Percentiles rank a stretch among this genome's conserved stretches.
Conservation (phyloP, 1,140 invertebrate genomes). For the Octopus bimaculoides region DNA sequence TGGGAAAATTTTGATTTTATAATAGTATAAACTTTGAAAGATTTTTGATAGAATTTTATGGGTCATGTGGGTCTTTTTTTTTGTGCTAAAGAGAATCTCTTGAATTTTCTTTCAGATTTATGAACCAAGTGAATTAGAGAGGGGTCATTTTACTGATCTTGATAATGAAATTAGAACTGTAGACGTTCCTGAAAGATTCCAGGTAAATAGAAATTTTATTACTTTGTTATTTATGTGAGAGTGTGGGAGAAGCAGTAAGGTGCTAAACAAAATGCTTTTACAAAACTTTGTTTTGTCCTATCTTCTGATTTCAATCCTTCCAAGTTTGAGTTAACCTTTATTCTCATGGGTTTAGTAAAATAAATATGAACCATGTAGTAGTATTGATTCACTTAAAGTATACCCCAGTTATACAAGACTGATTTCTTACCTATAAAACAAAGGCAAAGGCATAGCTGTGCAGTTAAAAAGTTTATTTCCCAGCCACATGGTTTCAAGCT, state of each 20-base stretch:
- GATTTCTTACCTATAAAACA: too few species aligned
- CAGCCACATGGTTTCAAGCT: too few species aligned
- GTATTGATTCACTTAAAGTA: too few species aligned
- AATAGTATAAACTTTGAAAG: background rate
- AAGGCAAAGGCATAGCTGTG: too few species aligned
- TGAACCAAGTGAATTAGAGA: conserved; percentile 94
- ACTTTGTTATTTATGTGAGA: background rate
- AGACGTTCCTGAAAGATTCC: conserved; percentile 61
- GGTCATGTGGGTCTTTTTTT: background rate
- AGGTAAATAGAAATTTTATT: conserved; percentile 28
- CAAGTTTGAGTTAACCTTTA: background rate
- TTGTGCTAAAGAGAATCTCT: too few species aligned
- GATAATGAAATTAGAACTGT: conserved; percentile 77
- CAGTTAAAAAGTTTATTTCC: too few species aligned
- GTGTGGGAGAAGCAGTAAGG: too few species aligned
- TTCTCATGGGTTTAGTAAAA: background rate
- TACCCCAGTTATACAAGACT: too few species aligned
- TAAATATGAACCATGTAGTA: too few species aligned
- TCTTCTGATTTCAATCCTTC: background rate
- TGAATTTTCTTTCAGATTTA: conserved; percentile 66
- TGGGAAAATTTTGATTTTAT: background rate
- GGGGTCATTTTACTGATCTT: conserved; percentile 90
- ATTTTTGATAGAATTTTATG: background rate
- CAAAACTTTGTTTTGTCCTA: too few species aligned
- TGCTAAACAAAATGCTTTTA: too few species aligned